Percentiles rank a stretch among this genome's conserved stretches.
phyloP scores from a whole-genome alignment of 2,113 vertebrate genomes.

The Danionella cerebrum region DNA sequence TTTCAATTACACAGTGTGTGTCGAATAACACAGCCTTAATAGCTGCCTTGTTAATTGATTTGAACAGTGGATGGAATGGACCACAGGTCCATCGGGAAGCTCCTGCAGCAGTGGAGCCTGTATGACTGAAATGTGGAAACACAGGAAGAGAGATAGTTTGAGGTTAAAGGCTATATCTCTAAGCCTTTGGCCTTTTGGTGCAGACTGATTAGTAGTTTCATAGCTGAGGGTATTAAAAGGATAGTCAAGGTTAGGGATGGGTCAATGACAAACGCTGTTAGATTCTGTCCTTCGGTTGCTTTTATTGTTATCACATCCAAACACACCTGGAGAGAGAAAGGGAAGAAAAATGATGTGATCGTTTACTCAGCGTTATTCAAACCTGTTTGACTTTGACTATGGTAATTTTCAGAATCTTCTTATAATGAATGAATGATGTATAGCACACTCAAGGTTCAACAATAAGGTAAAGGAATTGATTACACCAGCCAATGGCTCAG shows the following conservation, averaged over 20 bases:
- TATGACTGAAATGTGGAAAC: background rate
- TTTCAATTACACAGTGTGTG: slow-evolving; percentile 18
- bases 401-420: background rate
- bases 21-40: slow-evolving; percentile 31
- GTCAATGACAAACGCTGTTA: slow-evolving; percentile 22
- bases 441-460: too few relatives aligned
- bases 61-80: slow-evolving; percentile 20
- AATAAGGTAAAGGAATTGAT: too few relatives aligned
- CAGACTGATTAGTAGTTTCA: slow-evolving; percentile 24
- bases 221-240: slow-evolving; percentile 20
- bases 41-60: slow-evolving; percentile 33
- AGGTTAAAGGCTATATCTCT: slow-evolving; percentile 7
- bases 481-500: too few relatives aligned
- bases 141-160: background rate
- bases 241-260: slow-evolving; percentile 3
- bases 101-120: background rate
- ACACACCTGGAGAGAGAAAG: background rate
- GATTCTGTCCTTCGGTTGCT: slow-evolving; percentile 22
- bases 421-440: background rate
- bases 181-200: background rate
- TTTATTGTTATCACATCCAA: slow-evolving; percentile 19
- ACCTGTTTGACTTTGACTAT: background rate
- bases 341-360: background rate
- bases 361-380: background rate
- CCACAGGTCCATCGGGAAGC: slow-evolving; percentile 5